These are phyloP conservation scores for Hirtodrosophila duncani DNA, from an alignment of 2,888 invertebrate genomes.

Conservation along the genomic window DNA sequence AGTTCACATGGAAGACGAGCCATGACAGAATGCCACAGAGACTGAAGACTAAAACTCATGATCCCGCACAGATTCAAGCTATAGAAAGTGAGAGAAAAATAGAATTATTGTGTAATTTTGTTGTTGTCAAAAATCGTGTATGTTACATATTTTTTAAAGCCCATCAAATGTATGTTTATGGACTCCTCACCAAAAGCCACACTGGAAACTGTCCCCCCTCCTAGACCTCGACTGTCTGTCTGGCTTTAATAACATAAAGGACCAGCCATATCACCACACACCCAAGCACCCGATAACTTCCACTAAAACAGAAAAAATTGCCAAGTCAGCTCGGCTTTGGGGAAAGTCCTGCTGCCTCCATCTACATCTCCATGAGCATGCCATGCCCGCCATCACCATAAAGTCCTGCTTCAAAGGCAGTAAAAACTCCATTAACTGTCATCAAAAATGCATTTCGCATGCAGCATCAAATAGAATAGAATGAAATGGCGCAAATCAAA, in stretches of 20 bases:
- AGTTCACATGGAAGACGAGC: too few species aligned
- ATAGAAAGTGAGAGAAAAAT: too few species aligned
- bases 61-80: too few species aligned
- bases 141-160: too few species aligned
- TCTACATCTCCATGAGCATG: neutral
- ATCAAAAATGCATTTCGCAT: conserved; percentile 73
- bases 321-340: conserved; percentile 43
- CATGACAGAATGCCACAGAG: too few species aligned
- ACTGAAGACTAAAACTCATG: too few species aligned
- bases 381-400: conserved; percentile 13
- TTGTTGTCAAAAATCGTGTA: too few species aligned
- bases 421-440: conserved; percentile 74
- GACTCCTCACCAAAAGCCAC: too few species aligned
- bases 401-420: conserved; percentile 55
- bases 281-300: conserved; percentile 39
- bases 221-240: conserved; percentile 18
- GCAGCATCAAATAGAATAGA: conserved; percentile 66
- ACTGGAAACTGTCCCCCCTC: too few species aligned
- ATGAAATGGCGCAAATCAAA: conserved; percentile 67
- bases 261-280: conserved; percentile 18
- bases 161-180: too few species aligned
- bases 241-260: conserved; percentile 43
- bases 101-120: too few species aligned
- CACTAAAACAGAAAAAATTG: conserved; percentile 39
- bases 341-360: conserved; percentile 3